Percentiles rank a stretch among this genome's conserved stretches.
Conservation (phyloP, 2,888 invertebrate genomes). For the Apodemia zela region DNA sequence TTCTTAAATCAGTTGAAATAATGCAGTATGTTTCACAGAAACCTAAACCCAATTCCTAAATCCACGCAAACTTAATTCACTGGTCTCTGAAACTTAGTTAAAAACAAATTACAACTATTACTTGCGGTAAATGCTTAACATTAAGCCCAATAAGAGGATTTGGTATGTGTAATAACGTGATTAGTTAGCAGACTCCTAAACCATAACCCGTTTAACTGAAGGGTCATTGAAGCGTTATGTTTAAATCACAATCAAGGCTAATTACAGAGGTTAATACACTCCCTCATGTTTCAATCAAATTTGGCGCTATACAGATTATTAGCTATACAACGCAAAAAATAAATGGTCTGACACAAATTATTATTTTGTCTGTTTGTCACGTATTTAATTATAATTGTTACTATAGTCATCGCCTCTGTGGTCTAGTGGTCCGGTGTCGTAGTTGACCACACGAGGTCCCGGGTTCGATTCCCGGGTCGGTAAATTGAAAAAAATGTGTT, state of each 20-base stretch:
- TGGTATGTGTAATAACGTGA: constrained; percentile 13
- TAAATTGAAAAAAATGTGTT: too few species aligned
- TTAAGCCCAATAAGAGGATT: constrained; percentile 11
- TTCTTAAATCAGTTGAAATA: background rate
- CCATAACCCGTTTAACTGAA: constrained; percentile 31
- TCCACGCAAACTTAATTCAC: background rate
- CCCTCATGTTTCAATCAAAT: constrained; percentile 33
- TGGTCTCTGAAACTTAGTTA: background rate
- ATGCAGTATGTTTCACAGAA: background rate
- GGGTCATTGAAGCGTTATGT: constrained; percentile 29
- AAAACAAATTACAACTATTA: background rate
- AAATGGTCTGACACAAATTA: too few species aligned
- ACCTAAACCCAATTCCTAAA: background rate
- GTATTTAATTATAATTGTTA: constrained; percentile 25
- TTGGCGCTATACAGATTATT: constrained; percentile 33
- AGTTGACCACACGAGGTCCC: too few species aligned
- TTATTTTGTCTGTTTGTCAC: too few species aligned
- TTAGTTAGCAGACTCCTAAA: constrained; percentile 23
- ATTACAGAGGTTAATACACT: constrained; percentile 34
- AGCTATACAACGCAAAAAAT: constrained; percentile 35
- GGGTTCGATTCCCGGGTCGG: too few species aligned
- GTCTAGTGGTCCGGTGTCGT: too few species aligned
- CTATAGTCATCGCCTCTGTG: too few species aligned
- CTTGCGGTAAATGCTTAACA: background rate
- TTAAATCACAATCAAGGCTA: constrained; percentile 33